Conservation (phyloP, 2,113 vertebrate genomes). For the Verasper variegatus region DNA sequence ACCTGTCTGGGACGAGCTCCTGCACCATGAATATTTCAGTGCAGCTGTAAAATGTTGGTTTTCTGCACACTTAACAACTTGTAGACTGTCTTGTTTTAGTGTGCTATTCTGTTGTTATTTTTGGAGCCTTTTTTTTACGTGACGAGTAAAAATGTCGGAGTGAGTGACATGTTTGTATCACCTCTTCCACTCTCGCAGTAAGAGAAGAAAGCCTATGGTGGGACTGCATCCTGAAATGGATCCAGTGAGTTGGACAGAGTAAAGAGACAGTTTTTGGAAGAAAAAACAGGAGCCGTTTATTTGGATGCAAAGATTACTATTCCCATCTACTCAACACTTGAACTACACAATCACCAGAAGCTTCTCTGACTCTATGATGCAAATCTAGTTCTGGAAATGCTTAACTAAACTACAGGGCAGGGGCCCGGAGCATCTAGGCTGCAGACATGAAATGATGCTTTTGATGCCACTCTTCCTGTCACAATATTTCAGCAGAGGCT, state of each 20-base stretch:
- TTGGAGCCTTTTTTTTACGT: neutral
- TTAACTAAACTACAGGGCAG: constrained; percentile 37
- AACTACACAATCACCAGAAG: neutral
- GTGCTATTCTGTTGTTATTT: neutral
- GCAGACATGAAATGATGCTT: constrained; percentile 32
- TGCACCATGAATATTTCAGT: constrained; percentile 57
- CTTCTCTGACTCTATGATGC: neutral
- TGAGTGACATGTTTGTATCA: constrained; percentile 22
- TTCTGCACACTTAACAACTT: neutral
- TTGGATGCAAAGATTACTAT: neutral
- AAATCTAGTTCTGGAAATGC: neutral
- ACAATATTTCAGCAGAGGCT: constrained; percentile 44
- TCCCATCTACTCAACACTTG: neutral
- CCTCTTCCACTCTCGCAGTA: neutral
- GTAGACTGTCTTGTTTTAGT: neutral
- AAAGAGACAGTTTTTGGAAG: no score
- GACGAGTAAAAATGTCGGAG: neutral
- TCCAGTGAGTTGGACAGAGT: no score
- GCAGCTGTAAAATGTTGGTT: constrained; percentile 36
- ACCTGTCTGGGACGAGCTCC: constrained; percentile 34
- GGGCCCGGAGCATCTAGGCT: constrained; percentile 1
- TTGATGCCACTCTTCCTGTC: constrained; percentile 37
- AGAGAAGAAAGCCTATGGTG: neutral
- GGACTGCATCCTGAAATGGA: neutral
- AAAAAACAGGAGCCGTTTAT: neutral